Evolutionary conservation across 2,113 vertebrate species (phyloP).

Genomic region (Ailuropoda melanoleuca): DNA sequence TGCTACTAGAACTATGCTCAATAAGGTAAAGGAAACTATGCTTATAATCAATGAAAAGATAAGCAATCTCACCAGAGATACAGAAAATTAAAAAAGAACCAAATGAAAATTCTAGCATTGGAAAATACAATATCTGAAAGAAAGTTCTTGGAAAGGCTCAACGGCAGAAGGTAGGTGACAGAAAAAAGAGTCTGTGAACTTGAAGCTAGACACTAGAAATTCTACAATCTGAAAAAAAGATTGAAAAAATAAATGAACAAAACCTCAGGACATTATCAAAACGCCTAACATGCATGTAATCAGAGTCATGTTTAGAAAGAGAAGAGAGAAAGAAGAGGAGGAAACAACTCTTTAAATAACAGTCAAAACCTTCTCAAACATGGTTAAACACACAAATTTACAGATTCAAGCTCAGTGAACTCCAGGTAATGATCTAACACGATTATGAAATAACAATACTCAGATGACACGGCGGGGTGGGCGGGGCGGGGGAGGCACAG

Average conservation of each 20-base stretch:
- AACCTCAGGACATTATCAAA: neutral
- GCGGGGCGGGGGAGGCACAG: neutral
- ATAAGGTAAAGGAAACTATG: neutral
- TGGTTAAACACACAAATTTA: constrained; percentile 29
- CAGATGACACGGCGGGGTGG: neutral
- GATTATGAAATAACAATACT: constrained; percentile 45
- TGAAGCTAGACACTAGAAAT: neutral
- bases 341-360: neutral
- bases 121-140: constrained; percentile 12
- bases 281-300: neutral
- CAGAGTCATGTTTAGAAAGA: neutral
- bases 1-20: neutral
- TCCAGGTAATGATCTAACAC: neutral
- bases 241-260: neutral
- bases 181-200: neutral
- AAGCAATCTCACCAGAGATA: neutral
- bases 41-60: neutral
- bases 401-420: constrained; percentile 4
- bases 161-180: neutral
- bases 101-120: neutral
- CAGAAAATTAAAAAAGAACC: neutral
- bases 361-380: constrained; percentile 24
- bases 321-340: neutral
- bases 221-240: neutral
- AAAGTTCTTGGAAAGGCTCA: neutral